Evolutionary conservation across 2,888 invertebrate species (phyloP).

Genomic region (Tricholauxania praeusta): DNA sequence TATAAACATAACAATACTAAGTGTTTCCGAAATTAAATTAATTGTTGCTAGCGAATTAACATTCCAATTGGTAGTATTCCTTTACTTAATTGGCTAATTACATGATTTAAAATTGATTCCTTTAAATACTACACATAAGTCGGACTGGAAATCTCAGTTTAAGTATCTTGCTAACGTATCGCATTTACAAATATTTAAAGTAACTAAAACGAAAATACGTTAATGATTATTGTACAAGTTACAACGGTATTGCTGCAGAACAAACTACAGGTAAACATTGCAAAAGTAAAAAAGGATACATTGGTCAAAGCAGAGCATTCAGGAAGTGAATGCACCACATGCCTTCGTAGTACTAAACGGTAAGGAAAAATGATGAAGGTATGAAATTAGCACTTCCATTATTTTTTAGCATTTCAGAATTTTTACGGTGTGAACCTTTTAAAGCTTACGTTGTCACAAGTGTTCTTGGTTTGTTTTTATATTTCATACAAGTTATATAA

Average conservation of each 20-base stretch:
- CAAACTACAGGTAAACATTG: background rate
- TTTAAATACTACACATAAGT: slow-evolving; percentile 12
- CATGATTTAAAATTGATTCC: background rate
- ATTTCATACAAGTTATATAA: too few relatives aligned
- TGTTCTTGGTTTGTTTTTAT: too few relatives aligned
- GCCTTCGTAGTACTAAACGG: too few relatives aligned
- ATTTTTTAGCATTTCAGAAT: too few relatives aligned
- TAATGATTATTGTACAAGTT: slow-evolving; percentile 25
- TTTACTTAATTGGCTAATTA: too few relatives aligned
- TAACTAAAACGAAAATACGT: background rate
- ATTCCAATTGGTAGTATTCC: background rate
- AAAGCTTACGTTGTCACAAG: too few relatives aligned
- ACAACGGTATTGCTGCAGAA: slow-evolving; percentile 21
- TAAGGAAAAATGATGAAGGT: too few relatives aligned
- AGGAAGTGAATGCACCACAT: too few relatives aligned
- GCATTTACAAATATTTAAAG: background rate
- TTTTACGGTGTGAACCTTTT: too few relatives aligned
- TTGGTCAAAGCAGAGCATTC: too few relatives aligned
- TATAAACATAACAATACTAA: slow-evolving; percentile 9
- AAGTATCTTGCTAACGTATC: slow-evolving; percentile 21
- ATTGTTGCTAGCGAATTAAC: slow-evolving; percentile 8
- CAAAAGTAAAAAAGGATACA: background rate
- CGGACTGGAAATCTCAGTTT: slow-evolving; percentile 21
- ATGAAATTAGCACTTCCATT: too few relatives aligned
- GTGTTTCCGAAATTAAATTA: slow-evolving; percentile 21